A percentile compares a stretch with the other conserved stretches of the same genome.
These are phyloP conservation scores for Galeopterus variegatus DNA, from an alignment of 2,113 vertebrate genomes.

Conservation along the genomic window DNA sequence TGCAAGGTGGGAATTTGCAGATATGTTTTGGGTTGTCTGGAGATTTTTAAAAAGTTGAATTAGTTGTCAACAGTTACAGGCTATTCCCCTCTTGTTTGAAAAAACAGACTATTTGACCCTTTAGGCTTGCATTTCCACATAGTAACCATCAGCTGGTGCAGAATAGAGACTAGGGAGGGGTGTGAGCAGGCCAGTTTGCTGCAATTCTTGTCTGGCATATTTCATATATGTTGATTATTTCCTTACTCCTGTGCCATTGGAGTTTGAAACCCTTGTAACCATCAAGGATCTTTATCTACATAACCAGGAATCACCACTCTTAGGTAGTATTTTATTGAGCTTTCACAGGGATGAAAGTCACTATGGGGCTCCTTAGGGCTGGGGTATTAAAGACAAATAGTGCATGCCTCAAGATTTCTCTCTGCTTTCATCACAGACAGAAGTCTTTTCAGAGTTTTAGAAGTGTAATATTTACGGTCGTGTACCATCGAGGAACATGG, in stretches of 20 bases:
- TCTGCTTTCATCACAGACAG: not conserved
- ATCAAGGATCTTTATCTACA: not conserved
- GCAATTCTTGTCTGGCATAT: not conserved
- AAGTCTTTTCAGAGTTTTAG: not conserved
- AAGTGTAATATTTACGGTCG: not conserved
- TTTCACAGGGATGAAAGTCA: not conserved
- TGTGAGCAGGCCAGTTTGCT: not conserved
- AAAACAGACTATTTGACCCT: not conserved
- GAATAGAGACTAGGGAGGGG: fast-evolving
- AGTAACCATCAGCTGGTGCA: no score
- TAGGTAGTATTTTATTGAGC: not conserved
- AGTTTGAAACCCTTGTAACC: not conserved
- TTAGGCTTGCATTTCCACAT: not conserved
- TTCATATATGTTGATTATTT: not conserved
- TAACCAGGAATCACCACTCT: not conserved
- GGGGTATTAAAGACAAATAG: not conserved
- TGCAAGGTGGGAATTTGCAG: not conserved
- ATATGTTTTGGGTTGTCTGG: not conserved
- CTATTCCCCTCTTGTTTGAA: not conserved
- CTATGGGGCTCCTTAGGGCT: not conserved
- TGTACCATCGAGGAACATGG: no score
- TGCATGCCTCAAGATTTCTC: not conserved
- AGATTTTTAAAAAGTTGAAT: not conserved
- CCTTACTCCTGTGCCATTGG: not conserved
- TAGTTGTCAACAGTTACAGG: not conserved